These are phyloP conservation scores for Triplophysa rosa DNA, from an alignment of 2,113 vertebrate genomes.

Conservation along the genomic window DNA sequence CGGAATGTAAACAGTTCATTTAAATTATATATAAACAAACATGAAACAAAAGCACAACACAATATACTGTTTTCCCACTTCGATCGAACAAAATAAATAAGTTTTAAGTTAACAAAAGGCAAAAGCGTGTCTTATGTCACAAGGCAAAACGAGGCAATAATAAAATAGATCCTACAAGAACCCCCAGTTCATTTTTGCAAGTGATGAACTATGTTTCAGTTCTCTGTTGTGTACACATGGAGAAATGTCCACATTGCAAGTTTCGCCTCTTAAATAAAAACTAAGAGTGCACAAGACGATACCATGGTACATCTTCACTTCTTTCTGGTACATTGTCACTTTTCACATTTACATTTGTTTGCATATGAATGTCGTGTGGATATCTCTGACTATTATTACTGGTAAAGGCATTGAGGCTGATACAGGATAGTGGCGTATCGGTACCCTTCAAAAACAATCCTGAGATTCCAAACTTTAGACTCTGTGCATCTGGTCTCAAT, in stretches of 20 bases:
- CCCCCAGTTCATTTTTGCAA: slow-evolving; percentile 27
- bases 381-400: slow-evolving; percentile 10
- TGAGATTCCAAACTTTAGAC: slow-evolving; percentile 56
- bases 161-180: slow-evolving; percentile 20
- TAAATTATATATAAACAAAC: slow-evolving; percentile 71
- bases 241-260: slow-evolving; percentile 37
- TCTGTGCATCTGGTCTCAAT: slow-evolving; percentile 47
- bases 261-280: slow-evolving; percentile 39
- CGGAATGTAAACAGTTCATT: slow-evolving; percentile 75
- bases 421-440: slow-evolving; percentile 11
- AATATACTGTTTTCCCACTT: slow-evolving; percentile 65
- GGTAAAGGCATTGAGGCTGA: slow-evolving; percentile 24
- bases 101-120: slow-evolving; percentile 77
- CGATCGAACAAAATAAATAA: slow-evolving; percentile 75
- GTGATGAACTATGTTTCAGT: slow-evolving; percentile 24
- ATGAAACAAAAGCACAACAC: slow-evolving; percentile 63
- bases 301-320: slow-evolving; percentile 31
- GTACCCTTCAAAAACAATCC: slow-evolving; percentile 44
- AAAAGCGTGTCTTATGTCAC: slow-evolving; percentile 53
- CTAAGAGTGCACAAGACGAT: slow-evolving; percentile 50
- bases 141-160: slow-evolving; percentile 41
- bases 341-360: slow-evolving; percentile 29
- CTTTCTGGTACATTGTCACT: slow-evolving; percentile 50
- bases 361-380: slow-evolving; percentile 27
- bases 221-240: slow-evolving; percentile 18